phyloP scores from a whole-genome alignment of 2,797 vertebrate genomes.

The Ibycter americanus region DNA sequence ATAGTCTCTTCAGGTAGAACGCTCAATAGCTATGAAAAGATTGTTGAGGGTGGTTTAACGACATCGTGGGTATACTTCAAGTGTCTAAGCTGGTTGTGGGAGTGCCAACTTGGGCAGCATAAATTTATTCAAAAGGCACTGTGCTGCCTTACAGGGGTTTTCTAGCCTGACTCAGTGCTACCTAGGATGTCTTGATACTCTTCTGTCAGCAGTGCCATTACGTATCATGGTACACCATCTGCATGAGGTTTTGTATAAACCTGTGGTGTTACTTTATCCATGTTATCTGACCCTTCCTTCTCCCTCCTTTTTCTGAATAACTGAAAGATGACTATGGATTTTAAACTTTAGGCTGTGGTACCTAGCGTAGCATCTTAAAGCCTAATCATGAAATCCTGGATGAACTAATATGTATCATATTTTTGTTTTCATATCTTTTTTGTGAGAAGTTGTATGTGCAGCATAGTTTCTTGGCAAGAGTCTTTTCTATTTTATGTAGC shows the following conservation, averaged over 20 bases:
- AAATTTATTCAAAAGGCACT: neutral
- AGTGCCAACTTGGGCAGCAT: neutral
- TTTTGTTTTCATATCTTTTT: neutral
- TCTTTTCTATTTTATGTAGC: neutral
- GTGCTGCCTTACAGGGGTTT: neutral
- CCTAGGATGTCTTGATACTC: neutral
- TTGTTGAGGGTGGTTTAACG: neutral
- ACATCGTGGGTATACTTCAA: fast-evolving
- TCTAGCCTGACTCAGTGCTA: neutral
- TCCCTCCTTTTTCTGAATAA: neutral
- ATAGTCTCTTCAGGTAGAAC: neutral
- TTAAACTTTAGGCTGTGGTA: neutral
- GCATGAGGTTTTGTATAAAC: neutral
- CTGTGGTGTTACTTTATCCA: neutral
- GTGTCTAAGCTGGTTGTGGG: neutral
- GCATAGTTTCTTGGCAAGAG: neutral
- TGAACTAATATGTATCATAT: neutral
- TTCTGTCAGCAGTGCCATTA: neutral
- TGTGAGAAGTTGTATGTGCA: neutral
- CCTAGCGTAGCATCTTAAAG: neutral
- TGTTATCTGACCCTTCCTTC: neutral
- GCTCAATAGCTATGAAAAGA: neutral
- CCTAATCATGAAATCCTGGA: neutral
- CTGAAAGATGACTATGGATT: neutral
- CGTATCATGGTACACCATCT: neutral